Conservation (phyloP, 2,113 vertebrate genomes). For the Gopherus evgoodei region DNA sequence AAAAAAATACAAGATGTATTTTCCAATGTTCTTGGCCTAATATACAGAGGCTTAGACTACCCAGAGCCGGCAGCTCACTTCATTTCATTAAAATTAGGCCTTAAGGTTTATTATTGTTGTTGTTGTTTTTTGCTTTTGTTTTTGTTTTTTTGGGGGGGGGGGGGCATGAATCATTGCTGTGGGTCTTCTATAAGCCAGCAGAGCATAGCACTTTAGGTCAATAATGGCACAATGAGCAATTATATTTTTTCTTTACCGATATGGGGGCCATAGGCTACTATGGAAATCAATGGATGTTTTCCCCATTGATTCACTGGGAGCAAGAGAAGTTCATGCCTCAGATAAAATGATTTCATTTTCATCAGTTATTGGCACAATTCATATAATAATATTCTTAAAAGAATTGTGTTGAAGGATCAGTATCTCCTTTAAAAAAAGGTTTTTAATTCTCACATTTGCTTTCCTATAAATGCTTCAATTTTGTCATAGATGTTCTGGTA, state of each 20-base stretch:
- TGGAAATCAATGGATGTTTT: conserved; percentile 31
- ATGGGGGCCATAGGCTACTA: conserved; percentile 26
- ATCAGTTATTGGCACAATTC: background rate
- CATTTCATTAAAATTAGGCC: background rate
- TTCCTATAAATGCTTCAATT: conserved; percentile 7
- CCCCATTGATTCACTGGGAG: conserved; percentile 1
- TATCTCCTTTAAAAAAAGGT: background rate
- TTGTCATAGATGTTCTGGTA: background rate
- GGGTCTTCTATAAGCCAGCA: background rate
- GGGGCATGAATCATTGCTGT: background rate
- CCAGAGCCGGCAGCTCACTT: background rate
- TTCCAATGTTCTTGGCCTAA: background rate
- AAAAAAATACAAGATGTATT: background rate
- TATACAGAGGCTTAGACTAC: background rate
- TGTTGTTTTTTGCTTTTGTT: no score
- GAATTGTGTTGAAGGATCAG: conserved; percentile 13
- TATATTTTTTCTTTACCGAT: conserved; percentile 39
- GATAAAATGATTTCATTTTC: conserved; percentile 30
- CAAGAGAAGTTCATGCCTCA: conserved; percentile 19
- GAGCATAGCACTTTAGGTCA: background rate
- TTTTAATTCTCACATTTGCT: conserved; percentile 4
- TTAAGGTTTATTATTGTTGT: background rate
- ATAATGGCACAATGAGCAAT: conserved; percentile 14
- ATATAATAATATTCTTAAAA: background rate
- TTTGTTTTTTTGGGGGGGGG: no score